Base-by-base conservation (phyloP, 2,797 vertebrate species). In the Rhabdomys pumilio region DNA sequence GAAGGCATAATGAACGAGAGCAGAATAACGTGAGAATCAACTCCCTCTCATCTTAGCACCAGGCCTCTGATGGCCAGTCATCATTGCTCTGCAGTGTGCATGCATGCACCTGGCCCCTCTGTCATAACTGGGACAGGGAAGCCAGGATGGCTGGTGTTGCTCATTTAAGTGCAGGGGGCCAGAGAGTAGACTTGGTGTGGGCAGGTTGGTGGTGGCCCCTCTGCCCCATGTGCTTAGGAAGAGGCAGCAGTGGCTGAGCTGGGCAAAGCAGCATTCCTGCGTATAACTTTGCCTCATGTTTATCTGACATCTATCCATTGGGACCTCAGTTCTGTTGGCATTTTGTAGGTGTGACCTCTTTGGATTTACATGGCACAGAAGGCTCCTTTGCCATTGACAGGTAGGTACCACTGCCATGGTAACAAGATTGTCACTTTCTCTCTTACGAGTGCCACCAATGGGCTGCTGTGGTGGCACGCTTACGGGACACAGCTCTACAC, bases 271-370 rank as follows among this genome's bases (percentile, higher is more conserved):
- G 61, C 44, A 59, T 41, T 80, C 63, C 50, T 67, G 79, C 77
- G 24, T 72, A 67, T 87, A 50, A 65, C 87, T 93, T 87, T 88
- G 82, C 29, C 91, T 94, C 75, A 26, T 24, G 47, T 29, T 77
- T 92, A 55, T 57, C 75, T 83, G 84, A 86, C 61, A 63, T 44
- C 44, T 73, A 20, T 5, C 44, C 75, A 20, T 12, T 31, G 47
- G 80, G 72, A 90, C 24, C 47, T 73, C 57, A 89, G 57, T 73
- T 5, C 47, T 83, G 82, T 19, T 90, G 82, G 57, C 15, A 92
- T 63, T 50, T 34, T 72, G 17, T 11, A 65, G 72, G 14, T 81
- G 59, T 84, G 59, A 87, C 15, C 34, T 89, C 69, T 92, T 53
- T 75, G 24, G 73, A 88, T 80, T 79, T 53, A 61, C 75, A 83